Evolutionary conservation across 2,113 vertebrate genomes (phyloP).

Genomic region (Hippopotamus amphibius): DNA sequence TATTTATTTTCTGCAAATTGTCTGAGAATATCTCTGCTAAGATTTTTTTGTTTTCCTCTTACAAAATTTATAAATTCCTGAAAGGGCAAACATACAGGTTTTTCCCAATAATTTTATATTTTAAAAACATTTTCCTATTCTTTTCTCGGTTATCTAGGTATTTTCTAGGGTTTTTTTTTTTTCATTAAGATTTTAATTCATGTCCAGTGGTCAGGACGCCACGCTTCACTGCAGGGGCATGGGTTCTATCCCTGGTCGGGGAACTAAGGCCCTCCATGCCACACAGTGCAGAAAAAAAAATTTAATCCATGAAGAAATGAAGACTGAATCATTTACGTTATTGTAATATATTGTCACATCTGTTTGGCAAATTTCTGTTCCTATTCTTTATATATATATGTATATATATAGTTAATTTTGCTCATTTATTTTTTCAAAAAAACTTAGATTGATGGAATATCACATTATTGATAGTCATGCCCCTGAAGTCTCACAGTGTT

Average conservation of each 20-base stretch:
- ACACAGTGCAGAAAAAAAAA: accelerated
- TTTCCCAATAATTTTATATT: neutral
- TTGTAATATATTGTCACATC: neutral
- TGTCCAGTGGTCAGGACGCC: too few relatives aligned
- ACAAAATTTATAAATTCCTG: neutral
- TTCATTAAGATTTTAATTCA: neutral
- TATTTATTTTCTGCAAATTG: neutral
- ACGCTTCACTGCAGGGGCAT: too few relatives aligned
- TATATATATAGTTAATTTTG: neutral
- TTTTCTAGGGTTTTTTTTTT: neutral
- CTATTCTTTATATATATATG: neutral
- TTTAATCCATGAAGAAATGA: neutral
- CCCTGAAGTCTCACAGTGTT: neutral
- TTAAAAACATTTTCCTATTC: neutral
- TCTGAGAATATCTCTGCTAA: neutral
- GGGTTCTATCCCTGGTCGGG: too few relatives aligned
- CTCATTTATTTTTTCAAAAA: neutral
- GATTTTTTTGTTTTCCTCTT: neutral
- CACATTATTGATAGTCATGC: neutral
- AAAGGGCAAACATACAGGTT: neutral
- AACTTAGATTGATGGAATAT: neutral
- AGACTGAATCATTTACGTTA: neutral
- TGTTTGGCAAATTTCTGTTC: neutral
- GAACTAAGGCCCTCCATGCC: too few relatives aligned
- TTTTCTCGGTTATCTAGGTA: neutral